A percentile compares a stretch with the other conserved stretches of the same genome.
Evolutionary conservation across 2,888 invertebrate genomes (phyloP).

Genomic region (Ganaspis brasiliensis): DNA sequence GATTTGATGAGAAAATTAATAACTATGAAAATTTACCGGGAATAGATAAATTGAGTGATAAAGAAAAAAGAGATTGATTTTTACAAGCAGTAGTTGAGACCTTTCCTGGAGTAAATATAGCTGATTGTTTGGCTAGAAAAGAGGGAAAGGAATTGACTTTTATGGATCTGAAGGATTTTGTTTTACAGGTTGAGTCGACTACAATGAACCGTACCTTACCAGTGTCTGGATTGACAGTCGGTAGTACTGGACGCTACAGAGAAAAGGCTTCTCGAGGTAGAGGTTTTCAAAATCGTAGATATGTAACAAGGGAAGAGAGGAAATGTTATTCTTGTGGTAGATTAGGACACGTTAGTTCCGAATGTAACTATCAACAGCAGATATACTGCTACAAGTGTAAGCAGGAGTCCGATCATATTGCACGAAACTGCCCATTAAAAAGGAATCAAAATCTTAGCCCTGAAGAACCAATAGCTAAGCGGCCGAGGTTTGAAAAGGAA

Average conservation of each 20-base stretch:
- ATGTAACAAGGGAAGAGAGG: too few relatives aligned
- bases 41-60: slow-evolving; percentile 19
- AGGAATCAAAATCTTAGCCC: not conserved
- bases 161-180: slow-evolving; percentile 11
- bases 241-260: not conserved
- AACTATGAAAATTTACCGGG: not conserved
- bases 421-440: not conserved
- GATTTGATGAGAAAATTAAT: slow-evolving; percentile 25
- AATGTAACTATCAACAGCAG: not conserved
- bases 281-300: not conserved
- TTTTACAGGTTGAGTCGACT: slow-evolving; percentile 20
- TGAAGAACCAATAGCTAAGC: not conserved
- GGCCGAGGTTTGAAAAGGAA: not conserved
- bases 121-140: slow-evolving; percentile 14
- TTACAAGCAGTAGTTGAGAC: slow-evolving; percentile 15
- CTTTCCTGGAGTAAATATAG: slow-evolving; percentile 11
- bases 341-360: not conserved
- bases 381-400: not conserved
- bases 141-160: not conserved
- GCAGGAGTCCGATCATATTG: not conserved
- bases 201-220: not conserved
- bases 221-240: slow-evolving; percentile 20
- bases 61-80: not conserved
- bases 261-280: not conserved
- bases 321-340: not conserved